Conservation (phyloP, 2,888 invertebrate genomes). For the Didymodactylos carnosus region DNA sequence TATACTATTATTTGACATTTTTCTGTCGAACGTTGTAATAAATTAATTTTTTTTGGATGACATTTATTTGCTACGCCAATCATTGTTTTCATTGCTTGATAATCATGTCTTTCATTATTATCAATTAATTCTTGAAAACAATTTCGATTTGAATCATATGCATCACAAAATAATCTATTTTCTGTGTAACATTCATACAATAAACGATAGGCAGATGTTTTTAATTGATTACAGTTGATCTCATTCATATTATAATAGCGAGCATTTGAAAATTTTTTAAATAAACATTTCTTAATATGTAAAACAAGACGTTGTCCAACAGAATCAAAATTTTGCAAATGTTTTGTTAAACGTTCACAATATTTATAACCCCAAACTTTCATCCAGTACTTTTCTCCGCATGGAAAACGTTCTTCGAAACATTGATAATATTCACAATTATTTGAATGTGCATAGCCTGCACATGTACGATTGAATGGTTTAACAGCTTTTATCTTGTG, state of each 20-base stretch:
- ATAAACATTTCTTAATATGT: slow-evolving; percentile 4
- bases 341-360: background rate
- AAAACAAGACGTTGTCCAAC: slow-evolving; percentile 1
- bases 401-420: slow-evolving; percentile 12
- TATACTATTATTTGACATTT: too few relatives aligned
- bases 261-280: background rate
- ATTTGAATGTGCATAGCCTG: background rate
- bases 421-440: slow-evolving; percentile 8
- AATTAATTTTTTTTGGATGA: background rate
- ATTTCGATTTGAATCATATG: background rate
- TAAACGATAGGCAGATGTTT: background rate
- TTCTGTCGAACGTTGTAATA: too few relatives aligned
- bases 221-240: slow-evolving; percentile 1
- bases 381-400: slow-evolving; percentile 13
- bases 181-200: slow-evolving; percentile 2
- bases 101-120: slow-evolving; percentile 3
- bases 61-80: background rate
- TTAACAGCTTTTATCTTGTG: background rate
- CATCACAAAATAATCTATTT: slow-evolving; percentile 3
- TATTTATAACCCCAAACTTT: slow-evolving; percentile 13
- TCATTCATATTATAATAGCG: background rate
- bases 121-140: slow-evolving; percentile 8
- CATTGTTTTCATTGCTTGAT: slow-evolving; percentile 1
- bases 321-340: background rate
- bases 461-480: background rate